A percentile compares a stretch with the other conserved stretches of the same genome.
Evolutionary conservation across 2,888 invertebrate genomes (phyloP).

Genomic region (Meliscaeva auricollis): DNA sequence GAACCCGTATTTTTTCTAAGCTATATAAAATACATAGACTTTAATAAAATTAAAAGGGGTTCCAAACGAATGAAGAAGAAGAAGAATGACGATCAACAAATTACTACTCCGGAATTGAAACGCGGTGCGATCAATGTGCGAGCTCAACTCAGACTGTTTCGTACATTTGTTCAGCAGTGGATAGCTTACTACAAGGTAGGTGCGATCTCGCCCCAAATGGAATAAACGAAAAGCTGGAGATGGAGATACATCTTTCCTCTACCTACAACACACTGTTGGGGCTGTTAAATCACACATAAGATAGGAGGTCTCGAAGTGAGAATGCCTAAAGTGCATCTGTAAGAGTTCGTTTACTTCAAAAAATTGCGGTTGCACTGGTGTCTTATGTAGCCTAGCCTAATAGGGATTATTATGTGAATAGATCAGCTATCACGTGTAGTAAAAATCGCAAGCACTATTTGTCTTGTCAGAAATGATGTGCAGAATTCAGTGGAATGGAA

Average conservation of each 20-base stretch:
- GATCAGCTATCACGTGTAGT: not conserved
- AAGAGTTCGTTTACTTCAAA: slow-evolving; percentile 37
- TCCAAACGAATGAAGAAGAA: slow-evolving; percentile 17
- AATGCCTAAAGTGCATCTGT: slow-evolving; percentile 15
- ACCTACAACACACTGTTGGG: too few species aligned
- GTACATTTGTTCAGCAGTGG: slow-evolving; percentile 36
- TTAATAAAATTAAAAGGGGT: slow-evolving; percentile 22
- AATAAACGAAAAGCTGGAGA: slow-evolving; percentile 27
- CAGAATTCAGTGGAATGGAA: not conserved
- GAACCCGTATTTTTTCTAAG: slow-evolving; percentile 32
- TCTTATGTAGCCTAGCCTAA: not conserved
- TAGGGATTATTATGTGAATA: not conserved
- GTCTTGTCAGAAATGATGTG: slow-evolving; percentile 12
- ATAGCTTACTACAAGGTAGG: slow-evolving; percentile 32
- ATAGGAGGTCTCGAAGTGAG: slow-evolving; percentile 11
- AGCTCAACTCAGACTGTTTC: slow-evolving; percentile 61
- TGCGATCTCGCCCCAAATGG: slow-evolving; percentile 39
- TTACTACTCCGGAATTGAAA: slow-evolving; percentile 26
- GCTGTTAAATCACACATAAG: slow-evolving; percentile 12
- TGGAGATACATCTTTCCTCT: slow-evolving; percentile 10
- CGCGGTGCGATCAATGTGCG: slow-evolving; percentile 46
- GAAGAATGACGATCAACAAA: not conserved
- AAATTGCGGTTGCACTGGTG: slow-evolving; percentile 14
- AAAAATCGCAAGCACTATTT: not conserved
- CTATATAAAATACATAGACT: slow-evolving; percentile 23